These are phyloP conservation scores for Elachura formosa DNA, from an alignment of 2,113 vertebrate genomes.

Conservation along the genomic window DNA sequence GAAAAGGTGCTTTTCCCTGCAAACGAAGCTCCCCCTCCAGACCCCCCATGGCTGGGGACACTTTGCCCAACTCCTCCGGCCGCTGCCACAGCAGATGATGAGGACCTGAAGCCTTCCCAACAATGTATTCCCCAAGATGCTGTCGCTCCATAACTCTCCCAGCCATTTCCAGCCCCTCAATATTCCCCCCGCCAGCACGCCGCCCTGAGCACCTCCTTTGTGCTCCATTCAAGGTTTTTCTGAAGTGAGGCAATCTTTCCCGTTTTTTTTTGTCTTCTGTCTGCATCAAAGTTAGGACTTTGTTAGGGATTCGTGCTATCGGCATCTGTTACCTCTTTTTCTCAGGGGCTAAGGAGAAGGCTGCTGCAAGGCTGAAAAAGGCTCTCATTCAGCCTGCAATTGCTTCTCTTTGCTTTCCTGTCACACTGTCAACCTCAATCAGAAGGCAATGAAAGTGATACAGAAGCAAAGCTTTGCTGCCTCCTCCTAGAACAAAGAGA, in stretches of 20 bases:
- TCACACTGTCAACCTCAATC: constrained; percentile 99
- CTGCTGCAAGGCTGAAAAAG: constrained; percentile 88
- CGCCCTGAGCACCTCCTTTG: constrained; percentile 59
- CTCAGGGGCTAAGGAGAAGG: constrained; percentile 79
- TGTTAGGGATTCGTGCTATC: constrained; percentile 79
- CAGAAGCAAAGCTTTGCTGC: constrained; percentile 80
- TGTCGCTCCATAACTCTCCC: constrained; percentile 29
- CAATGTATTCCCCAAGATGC: constrained; percentile 19
- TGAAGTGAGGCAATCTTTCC: constrained; percentile 72
- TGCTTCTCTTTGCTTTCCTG: constrained; percentile 91
- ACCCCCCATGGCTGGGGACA: background rate
- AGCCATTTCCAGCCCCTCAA: constrained; percentile 31
- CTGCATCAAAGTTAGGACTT: constrained; percentile 84
- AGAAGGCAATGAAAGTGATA: constrained; percentile 88
- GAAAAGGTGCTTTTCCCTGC: background rate
- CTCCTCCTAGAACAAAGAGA: constrained; percentile 91
- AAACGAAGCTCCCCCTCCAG: background rate
- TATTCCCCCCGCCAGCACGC: constrained; percentile 27
- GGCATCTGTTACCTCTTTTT: constrained; percentile 84
- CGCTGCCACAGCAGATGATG: background rate
- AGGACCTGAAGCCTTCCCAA: constrained; percentile 8
- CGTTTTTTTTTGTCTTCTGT: constrained; percentile 63
- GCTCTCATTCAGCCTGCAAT: constrained; percentile 92
- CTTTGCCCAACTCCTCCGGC: background rate
- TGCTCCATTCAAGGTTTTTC: constrained; percentile 69